A percentile compares a stretch with the other conserved stretches of the same genome.
Conservation (phyloP, 1,140 invertebrate species). For the Cydia amplana region DNA sequence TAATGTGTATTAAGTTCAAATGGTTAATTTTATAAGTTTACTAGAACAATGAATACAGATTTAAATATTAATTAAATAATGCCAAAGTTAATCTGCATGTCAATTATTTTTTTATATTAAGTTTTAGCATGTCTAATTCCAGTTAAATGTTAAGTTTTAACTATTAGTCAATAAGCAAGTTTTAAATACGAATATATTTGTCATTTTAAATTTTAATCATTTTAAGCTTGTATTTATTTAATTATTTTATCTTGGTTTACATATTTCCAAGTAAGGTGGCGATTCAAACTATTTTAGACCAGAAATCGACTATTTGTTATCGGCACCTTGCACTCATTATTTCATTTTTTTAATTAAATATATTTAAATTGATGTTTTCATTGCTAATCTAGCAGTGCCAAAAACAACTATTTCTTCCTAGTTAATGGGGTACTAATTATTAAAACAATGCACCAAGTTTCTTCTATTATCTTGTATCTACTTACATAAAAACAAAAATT, state of each 20-base stretch:
- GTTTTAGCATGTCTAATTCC: conserved; percentile 13
- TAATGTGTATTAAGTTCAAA: not conserved
- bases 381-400: conserved; percentile 20
- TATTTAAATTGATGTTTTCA: conserved; percentile 22
- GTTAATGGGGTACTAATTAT: not conserved
- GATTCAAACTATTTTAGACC: conserved; percentile 59
- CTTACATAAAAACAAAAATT: not conserved
- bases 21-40: not conserved
- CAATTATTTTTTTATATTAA: conserved; percentile 16
- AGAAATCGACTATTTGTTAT: conserved; percentile 55
- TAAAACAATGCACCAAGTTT: not conserved
- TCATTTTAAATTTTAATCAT: conserved; percentile 10
- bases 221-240: not conserved
- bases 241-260: not conserved
- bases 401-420: conserved; percentile 5
- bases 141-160: not conserved
- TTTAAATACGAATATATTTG: not conserved
- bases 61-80: not conserved
- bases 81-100: conserved; percentile 28
- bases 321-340: conserved; percentile 47
- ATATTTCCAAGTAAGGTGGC: conserved; percentile 41
- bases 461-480: not conserved
- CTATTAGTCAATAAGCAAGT: conserved; percentile 4
- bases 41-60: not conserved
- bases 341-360: not conserved